These are phyloP conservation scores for Drosophila nigromelanica DNA, from an alignment of 1,140 invertebrate genomes.

Conservation along the genomic window DNA sequence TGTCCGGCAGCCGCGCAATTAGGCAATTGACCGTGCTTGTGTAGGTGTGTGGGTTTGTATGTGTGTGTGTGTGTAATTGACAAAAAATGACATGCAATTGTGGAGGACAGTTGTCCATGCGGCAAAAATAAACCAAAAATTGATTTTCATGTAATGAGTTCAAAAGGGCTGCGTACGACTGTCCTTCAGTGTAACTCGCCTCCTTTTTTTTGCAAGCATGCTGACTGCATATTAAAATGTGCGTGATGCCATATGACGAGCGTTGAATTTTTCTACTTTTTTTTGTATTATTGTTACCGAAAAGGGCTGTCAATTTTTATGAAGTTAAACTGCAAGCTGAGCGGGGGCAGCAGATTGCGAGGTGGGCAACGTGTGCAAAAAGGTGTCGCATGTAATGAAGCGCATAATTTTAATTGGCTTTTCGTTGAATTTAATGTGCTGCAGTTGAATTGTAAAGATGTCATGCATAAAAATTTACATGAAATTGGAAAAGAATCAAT, in stretches of 20 bases:
- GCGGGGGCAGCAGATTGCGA: constrained; percentile 3
- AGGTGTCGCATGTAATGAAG: constrained; percentile 69
- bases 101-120: constrained; percentile 34
- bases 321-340: constrained; percentile 67
- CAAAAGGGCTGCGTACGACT: constrained; percentile 51
- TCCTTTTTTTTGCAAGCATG: constrained; percentile 52
- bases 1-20: constrained; percentile 63
- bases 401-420: constrained; percentile 76
- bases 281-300: constrained; percentile 22
- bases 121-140: constrained; percentile 79
- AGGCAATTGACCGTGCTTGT: constrained; percentile 67
- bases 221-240: constrained; percentile 79
- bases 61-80: constrained; percentile 59
- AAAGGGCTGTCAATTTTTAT: constrained; percentile 76
- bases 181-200: constrained; percentile 35
- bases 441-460: constrained; percentile 10
- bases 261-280: constrained; percentile 29
- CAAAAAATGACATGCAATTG: constrained; percentile 71
- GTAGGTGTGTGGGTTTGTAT: constrained; percentile 8
- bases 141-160: constrained; percentile 78
- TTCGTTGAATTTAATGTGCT: constrained; percentile 39
- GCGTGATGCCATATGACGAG: constrained; percentile 66
- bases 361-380: constrained; percentile 16
- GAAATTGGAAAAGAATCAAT: neutral
- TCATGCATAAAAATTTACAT: constrained; percentile 18